Base-by-base conservation (phyloP, 2,113 vertebrate species). In the Vireo altiloquus region DNA sequence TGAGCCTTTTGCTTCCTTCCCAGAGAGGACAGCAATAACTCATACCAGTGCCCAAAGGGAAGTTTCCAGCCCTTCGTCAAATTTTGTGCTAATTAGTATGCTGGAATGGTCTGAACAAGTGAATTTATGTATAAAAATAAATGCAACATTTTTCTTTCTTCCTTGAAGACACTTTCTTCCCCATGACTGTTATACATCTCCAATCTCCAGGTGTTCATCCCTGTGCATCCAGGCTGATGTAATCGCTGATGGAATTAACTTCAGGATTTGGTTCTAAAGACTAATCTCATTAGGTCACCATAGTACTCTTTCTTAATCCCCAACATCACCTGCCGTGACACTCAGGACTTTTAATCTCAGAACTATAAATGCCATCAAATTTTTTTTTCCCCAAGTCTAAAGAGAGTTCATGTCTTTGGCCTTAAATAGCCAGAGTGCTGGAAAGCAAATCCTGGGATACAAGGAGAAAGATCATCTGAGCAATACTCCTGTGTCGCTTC, bases 201-300 rank as follows among this genome's bases (percentile, higher is more conserved):
- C 30, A 33, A 0, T 83, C 70, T 88, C 65, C 78, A 90, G 68
- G 57, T 84, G 86, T 87, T 37, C 5, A 5, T 65, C 68, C 44
- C 30, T 27, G 75, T 87, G 46, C n/a, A 87, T 56, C 50, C 69
- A 69, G 31, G 63, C 47, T 89, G 79, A 94, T 63, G 61, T 61
- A 82, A 96, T 66, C 3, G 0, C 53, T 71, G 71, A 66, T 59
- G 39, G 70, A 92, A 94, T 96, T 96, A 94, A 47, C 78, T 72
- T 92, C 46, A 79, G 71, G 82, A 89, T 93, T 89, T 89, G 30
- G 16, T 82, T 61, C n/a, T 81, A 88, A 95, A 76, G 13, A 16
- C 53, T 92, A 96, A 96, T 95, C 95, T 46, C 56, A 76, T 96
- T 94, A 93, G 72, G 57, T 88, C 47, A 31, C 78, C 79, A 61